phyloP scores from a whole-genome alignment of 2,113 vertebrate genomes.

The Lipophrys pholis region DNA sequence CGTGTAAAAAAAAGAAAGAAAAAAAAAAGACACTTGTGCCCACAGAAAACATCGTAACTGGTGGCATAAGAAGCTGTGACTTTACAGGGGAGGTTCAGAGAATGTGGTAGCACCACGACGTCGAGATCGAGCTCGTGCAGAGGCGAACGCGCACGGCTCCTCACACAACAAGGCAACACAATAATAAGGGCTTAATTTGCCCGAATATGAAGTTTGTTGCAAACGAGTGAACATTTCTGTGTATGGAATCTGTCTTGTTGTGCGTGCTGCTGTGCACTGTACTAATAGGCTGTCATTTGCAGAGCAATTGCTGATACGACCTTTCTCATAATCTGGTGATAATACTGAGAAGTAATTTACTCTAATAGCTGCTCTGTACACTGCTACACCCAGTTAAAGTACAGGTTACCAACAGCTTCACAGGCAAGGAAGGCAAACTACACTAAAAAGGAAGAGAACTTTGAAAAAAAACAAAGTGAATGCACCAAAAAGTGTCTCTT shows the following conservation, averaged over 20 bases:
- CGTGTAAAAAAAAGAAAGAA: slow-evolving; percentile 4
- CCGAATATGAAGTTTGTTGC: slow-evolving; percentile 41
- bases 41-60: slow-evolving; percentile 41
- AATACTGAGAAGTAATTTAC: slow-evolving; percentile 71
- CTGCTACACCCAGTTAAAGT: slow-evolving; percentile 79
- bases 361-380: slow-evolving; percentile 78
- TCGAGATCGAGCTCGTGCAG: neutral
- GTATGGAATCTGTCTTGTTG: slow-evolving; percentile 55
- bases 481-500: slow-evolving; percentile 58
- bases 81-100: slow-evolving; percentile 20
- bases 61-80: slow-evolving; percentile 13
- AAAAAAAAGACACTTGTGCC: slow-evolving; percentile 15
- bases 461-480: slow-evolving; percentile 47
- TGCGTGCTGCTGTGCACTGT: slow-evolving; percentile 40
- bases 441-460: slow-evolving; percentile 48
- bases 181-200: slow-evolving; percentile 36
- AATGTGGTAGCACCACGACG: slow-evolving; percentile 6
- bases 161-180: slow-evolving; percentile 7
- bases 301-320: slow-evolving; percentile 76
- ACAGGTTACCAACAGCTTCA: slow-evolving; percentile 73
- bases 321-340: slow-evolving; percentile 75
- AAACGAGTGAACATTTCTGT: slow-evolving; percentile 46
- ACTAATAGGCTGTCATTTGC: slow-evolving; percentile 74
- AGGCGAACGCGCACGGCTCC: neutral
- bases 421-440: slow-evolving; percentile 53